Evolutionary conservation across 2,113 vertebrate genomes (phyloP).

Genomic region (Scophthalmus maximus): DNA sequence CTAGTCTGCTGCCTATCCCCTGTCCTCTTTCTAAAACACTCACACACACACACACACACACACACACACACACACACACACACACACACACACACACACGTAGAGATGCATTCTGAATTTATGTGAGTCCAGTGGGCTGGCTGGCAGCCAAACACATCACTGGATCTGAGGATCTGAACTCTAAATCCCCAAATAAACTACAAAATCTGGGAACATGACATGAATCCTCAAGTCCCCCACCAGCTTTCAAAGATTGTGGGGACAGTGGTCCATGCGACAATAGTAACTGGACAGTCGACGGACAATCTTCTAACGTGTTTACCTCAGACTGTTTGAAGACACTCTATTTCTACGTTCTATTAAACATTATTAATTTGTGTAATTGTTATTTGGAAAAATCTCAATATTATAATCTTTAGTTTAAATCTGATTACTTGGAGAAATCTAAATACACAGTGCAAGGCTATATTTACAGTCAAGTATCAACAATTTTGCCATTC

Average conservation of each 20-base stretch:
- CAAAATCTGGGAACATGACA: constrained; percentile 51
- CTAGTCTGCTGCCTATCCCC: constrained; percentile 41
- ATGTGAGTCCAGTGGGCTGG: constrained; percentile 57
- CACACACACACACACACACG: constrained; percentile 26
- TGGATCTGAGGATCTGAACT: constrained; percentile 47
- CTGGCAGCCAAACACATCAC: constrained; percentile 68
- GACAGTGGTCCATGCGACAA: not conserved
- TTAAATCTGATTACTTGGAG: not conserved
- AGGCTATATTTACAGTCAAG: not conserved
- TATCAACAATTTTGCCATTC: too few species aligned
- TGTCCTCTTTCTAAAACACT: constrained; percentile 32
- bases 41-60: constrained; percentile 29
- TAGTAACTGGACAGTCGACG: too few species aligned
- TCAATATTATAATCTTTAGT: not conserved
- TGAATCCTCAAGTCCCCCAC: constrained; percentile 4
- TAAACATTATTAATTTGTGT: not conserved
- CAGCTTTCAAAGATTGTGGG: constrained; percentile 15
- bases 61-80: constrained; percentile 27
- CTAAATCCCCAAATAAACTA: constrained; percentile 55
- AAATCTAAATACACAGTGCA: not conserved
- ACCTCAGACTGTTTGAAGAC: not conserved
- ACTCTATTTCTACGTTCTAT: not conserved
- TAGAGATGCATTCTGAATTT: constrained; percentile 47
- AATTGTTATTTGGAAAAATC: too few species aligned
- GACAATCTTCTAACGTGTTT: not conserved